Conservation (phyloP, 2,113 vertebrate species). For the Pao palembangensis region DNA sequence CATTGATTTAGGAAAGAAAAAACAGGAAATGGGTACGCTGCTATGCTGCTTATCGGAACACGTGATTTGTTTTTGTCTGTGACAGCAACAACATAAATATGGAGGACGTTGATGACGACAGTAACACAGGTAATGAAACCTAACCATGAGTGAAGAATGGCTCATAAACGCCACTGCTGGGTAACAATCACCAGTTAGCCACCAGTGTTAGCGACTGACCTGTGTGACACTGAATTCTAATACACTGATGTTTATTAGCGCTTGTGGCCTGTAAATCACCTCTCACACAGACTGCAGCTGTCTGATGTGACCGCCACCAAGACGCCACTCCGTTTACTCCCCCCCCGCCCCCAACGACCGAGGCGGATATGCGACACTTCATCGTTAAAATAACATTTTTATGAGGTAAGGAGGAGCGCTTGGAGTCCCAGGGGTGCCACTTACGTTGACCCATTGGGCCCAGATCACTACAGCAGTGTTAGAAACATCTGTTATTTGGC, state of each 20-base stretch:
- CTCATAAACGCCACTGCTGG: too few relatives aligned
- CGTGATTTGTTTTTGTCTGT: conserved; percentile 8
- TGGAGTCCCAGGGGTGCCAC: conserved; percentile 6
- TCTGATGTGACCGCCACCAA: conserved; percentile 13
- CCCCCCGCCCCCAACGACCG: too few relatives aligned
- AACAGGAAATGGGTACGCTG: too few relatives aligned
- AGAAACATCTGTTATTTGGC: conserved; percentile 3
- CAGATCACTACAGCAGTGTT: conserved; percentile 22
- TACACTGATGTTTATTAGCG: too few relatives aligned
- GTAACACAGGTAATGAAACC: conserved; percentile 1
- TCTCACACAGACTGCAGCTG: conserved; percentile 10
- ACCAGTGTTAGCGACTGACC: too few relatives aligned
- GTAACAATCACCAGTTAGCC: too few relatives aligned
- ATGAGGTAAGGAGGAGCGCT: conserved; percentile 35
- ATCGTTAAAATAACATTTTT: conserved; percentile 34
- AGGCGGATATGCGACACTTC: conserved; percentile 21
- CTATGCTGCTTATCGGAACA: too few relatives aligned
- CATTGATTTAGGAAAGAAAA: conserved; percentile 24
- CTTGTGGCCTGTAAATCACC: too few relatives aligned
- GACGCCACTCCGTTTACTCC: conserved; percentile 1
- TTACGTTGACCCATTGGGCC: conserved; percentile 6
- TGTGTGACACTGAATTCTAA: too few relatives aligned
- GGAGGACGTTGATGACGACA: not conserved
- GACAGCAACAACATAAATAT: not conserved
- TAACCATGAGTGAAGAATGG: not conserved